Percentiles rank a stretch among this genome's conserved stretches.
phyloP scores from a whole-genome alignment of 2,797 vertebrate species.

The Sebastiscus tertius region DNA sequence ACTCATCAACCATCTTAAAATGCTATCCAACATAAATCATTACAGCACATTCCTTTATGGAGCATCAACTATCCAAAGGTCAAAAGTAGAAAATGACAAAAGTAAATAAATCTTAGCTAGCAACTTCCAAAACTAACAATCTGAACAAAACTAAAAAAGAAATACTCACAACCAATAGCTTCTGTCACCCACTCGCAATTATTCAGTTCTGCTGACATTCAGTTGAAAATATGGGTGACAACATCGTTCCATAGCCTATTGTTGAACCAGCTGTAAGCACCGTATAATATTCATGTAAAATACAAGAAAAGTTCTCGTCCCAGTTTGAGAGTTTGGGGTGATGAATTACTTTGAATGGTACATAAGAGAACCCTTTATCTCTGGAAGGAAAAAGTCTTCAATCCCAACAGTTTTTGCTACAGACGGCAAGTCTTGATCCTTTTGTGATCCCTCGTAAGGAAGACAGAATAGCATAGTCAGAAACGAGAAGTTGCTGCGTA shows the following conservation, averaged over 20 bases:
- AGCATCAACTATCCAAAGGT: background rate
- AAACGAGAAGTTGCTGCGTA: background rate
- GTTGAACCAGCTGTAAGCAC: background rate
- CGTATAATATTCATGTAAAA: background rate
- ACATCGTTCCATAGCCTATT: background rate
- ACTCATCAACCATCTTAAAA: too few relatives aligned
- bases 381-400: background rate
- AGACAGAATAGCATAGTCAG: background rate
- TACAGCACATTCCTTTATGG: background rate
- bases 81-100: background rate
- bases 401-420: background rate
- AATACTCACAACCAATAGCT: background rate
- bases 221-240: background rate
- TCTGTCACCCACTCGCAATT: background rate
- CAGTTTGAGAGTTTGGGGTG: background rate
- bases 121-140: background rate
- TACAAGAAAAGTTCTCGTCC: background rate
- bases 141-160: background rate
- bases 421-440: too few relatives aligned
- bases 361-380: background rate
- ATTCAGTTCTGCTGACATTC: background rate
- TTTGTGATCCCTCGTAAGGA: background rate
- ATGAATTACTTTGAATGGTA: background rate
- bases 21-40: background rate
- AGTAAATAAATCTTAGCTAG: background rate